Conservation (phyloP, 2,797 vertebrate species). For the Syndactyla subalaris region DNA sequence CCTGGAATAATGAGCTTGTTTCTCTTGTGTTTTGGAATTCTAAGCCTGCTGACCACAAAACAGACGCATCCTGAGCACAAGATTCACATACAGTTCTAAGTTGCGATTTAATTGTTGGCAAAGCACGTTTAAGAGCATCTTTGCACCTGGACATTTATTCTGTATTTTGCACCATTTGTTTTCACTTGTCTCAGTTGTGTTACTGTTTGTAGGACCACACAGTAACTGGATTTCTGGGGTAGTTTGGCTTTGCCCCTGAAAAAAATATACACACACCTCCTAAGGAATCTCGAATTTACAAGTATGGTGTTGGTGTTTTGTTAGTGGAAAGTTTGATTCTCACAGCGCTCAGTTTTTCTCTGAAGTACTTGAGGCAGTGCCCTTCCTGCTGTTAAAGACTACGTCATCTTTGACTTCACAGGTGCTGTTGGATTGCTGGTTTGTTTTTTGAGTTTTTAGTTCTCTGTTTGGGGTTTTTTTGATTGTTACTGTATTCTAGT, state of each 20-base stretch:
- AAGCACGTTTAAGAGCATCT: neutral
- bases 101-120: neutral
- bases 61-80: neutral
- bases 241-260: neutral
- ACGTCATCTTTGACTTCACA: neutral
- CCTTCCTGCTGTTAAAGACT: neutral
- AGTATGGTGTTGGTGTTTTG: neutral
- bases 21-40: neutral
- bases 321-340: neutral
- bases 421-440: neutral
- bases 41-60: neutral
- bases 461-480: neutral
- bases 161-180: neutral
- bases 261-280: neutral
- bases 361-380: neutral
- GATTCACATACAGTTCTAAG: neutral
- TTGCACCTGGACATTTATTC: neutral
- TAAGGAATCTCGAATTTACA: neutral
- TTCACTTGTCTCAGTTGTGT: neutral
- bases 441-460: fast-evolving
- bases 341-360: neutral
- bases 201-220: neutral
- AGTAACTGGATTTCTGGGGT: neutral
- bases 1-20: neutral
- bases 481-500: neutral